Evolutionary conservation across 2,113 vertebrate species (phyloP), one percentile per base, ranked within the genome.

Genomic region (Hipposideros armiger): DNA sequence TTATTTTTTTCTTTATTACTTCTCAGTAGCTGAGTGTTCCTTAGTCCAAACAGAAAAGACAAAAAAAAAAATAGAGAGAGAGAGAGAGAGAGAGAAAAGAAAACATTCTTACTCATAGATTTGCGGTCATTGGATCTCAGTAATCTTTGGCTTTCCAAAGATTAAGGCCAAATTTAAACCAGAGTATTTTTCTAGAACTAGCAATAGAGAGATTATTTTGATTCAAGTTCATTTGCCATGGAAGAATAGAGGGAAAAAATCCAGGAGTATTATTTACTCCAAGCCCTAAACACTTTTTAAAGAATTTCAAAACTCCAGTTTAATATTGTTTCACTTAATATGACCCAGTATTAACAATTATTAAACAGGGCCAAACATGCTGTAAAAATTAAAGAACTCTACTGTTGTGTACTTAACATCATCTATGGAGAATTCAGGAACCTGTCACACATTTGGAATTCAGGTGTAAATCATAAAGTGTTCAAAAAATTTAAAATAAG

Each of bases 101-200:
- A 54, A 45, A 66, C 56, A 87, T 54, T 92, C n/a, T 92, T 47
- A 60, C 24, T 58, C 30, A 20, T 50, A 66, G 50, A 20, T 67
- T 26, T 92, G 58, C 96, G 22, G 26, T 32, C 26, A 16, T 66
- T 90, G 81, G 72, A 85, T 56, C 58, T 28, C 47, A 77, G 22
- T 15, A 66, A 92, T 73, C 86, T 90, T 58, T 56, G 76, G 52
- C 70, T 94, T 94, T 62, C 50, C 60, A 60, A 81, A 85, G 76
- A 73, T 26, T 47, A 94, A 96, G 88, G 69, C 24, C 50, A 84
- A 45, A 91, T 30, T 60, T 66, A 91, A 95, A 88, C 52, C 28
- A 66, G 11, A 70, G 16, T 36, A 26, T 28, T 88, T 80, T 92
- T 50, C 62, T 66, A 88, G 66, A 45, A 64, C 36, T 67, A 67